Evolutionary conservation across 1,140 invertebrate species (phyloP), one percentile per base, ranked within the genome.

Genomic region (Eueides isabella): DNA sequence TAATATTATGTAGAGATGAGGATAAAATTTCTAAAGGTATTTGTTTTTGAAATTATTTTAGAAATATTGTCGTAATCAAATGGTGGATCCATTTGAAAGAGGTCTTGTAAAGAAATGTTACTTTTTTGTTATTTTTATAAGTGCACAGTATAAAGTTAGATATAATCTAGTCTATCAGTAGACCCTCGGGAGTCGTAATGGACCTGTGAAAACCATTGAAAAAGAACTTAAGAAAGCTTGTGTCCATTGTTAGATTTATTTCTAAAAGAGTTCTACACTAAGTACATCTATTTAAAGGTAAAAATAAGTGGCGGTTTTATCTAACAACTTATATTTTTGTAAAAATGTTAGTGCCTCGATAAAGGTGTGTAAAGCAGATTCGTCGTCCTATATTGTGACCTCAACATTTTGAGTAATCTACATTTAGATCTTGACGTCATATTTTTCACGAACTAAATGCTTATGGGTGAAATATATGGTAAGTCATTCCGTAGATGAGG

Each of bases 21-120:
- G 89, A 92, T 12, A 90, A 88, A 79, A 91, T 91, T 76, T 82
- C 86, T 70, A 90, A 90, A 88, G 89, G 88, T 92, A 83, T 64
- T 70, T 26, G 3, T 38, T n/a, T 31, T n/a, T 30, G 1, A n/a
- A n/a, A 29, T 29, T 31, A 23, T 31, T 16, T 63, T 2, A 19
- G 1, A 30, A 30, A 30, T 30, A 63, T 3, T 16, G 11, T 63
- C 23, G 23, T n/a, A 64, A 55, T 23, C 3, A 26, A 55, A 55
- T 26, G 12, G 12, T 38, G 2, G 12, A 38, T n/a, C n/a, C n/a
- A n/a, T n/a, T 9, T 38, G 9, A 55, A 23, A 55, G 19, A 55
- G n/a, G 3, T 0, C 2, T 55, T 55, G 0, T 12, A 44, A 55
- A 55, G 2, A 0, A 55, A 26, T 23, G 7, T 62, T 28, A 38